These are phyloP conservation scores for cattle (Bos taurus) DNA, from an alignment of 2,113 vertebrate genomes.

Conservation along the genomic window DNA sequence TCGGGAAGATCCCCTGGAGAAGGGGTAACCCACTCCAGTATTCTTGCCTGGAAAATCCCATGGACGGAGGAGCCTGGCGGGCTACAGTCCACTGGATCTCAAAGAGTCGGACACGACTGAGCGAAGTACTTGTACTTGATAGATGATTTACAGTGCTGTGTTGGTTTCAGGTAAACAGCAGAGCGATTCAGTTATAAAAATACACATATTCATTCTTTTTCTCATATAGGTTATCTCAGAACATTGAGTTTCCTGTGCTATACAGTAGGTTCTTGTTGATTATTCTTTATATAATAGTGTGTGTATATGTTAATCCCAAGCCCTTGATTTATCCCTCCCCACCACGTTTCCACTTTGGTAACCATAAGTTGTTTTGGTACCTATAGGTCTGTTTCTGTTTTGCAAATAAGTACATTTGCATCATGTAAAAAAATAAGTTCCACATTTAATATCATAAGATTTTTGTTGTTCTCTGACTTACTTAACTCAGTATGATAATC, in stretches of 20 bases:
- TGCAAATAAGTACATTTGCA: neutral
- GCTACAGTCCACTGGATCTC: no score
- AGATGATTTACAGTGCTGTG: neutral
- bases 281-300: neutral
- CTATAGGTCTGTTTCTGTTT: neutral
- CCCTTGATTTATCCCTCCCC: neutral
- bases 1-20: no score
- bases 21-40: no score
- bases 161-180: neutral
- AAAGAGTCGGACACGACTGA: no score
- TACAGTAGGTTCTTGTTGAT: neutral
- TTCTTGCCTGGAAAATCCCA: no score
- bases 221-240: neutral
- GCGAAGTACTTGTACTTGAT: no score
- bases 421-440: neutral
- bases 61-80: no score
- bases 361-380: neutral
- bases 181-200: neutral
- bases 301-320: neutral
- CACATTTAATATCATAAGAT: neutral
- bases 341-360: neutral
- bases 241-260: neutral
- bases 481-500: neutral
- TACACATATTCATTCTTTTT: neutral
- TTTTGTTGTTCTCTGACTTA: neutral